Conservation (phyloP, 2,888 invertebrate genomes). For the Pseudanteris insignis region DNA sequence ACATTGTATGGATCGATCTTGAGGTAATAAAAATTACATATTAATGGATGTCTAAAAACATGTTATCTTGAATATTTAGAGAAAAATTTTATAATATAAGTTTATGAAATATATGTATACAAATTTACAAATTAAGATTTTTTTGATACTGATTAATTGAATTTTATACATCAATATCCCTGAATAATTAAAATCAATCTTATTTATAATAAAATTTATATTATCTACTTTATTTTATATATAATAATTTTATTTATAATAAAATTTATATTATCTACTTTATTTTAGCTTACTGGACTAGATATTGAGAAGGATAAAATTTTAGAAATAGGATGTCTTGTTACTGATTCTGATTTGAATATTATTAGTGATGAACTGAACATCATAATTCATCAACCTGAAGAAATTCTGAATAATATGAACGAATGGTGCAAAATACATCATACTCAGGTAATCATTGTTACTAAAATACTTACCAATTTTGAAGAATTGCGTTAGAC, state of each 20-base stretch:
- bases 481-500: no score
- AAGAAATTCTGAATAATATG: slow-evolving; percentile 80
- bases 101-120: no score
- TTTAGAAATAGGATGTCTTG: slow-evolving; percentile 87
- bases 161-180: no score
- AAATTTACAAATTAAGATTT: no score
- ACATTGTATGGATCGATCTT: not conserved
- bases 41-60: no score
- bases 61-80: no score
- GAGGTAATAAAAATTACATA: no score
- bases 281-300: slow-evolving; percentile 88
- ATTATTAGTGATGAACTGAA: slow-evolving; percentile 79
- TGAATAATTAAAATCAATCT: no score
- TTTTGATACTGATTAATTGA: no score
- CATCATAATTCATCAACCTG: slow-evolving; percentile 81
- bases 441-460: slow-evolving; percentile 68
- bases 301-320: slow-evolving; percentile 80
- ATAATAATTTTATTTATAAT: not conserved
- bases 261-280: not conserved
- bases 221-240: not conserved
- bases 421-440: slow-evolving; percentile 83
- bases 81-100: no score
- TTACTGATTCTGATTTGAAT: slow-evolving; percentile 84
- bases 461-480: not conserved
- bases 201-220: not conserved